A percentile compares a stretch with the other conserved stretches of the same genome.
These are phyloP conservation scores for Zaprionus tsacasi DNA, from an alignment of 1,140 invertebrate genomes.

Conservation along the genomic window DNA sequence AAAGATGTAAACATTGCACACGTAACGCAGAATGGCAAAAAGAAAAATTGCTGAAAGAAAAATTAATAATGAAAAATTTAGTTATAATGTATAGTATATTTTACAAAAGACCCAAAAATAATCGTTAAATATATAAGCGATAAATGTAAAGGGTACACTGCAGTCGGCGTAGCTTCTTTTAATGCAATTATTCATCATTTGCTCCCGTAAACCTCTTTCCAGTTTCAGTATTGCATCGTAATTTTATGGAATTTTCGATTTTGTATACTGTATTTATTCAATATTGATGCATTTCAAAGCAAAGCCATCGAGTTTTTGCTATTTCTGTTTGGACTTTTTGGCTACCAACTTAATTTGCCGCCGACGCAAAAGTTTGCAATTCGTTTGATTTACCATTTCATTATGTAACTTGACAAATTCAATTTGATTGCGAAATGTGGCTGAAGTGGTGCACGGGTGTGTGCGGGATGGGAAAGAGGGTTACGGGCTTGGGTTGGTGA, in stretches of 20 bases:
- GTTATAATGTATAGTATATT: too few species aligned
- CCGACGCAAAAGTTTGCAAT: slow-evolving; percentile 64
- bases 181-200: not conserved
- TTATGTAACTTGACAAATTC: slow-evolving; percentile 71
- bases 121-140: too few species aligned
- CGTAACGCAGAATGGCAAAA: not conserved
- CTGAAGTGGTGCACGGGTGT: not conserved
- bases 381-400: slow-evolving; percentile 76
- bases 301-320: slow-evolving; percentile 31
- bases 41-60: too few species aligned
- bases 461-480: too few species aligned
- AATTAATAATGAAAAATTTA: too few species aligned
- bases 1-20: slow-evolving; percentile 3
- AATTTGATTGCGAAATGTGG: slow-evolving; percentile 54
- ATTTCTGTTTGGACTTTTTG: slow-evolving; percentile 32
- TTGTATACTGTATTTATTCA: slow-evolving; percentile 22
- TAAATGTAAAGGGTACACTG: not conserved
- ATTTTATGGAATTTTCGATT: slow-evolving; percentile 6
- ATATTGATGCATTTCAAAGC: slow-evolving; percentile 18
- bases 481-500: too few species aligned
- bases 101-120: too few species aligned
- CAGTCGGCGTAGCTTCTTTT: not conserved
- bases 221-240: not conserved
- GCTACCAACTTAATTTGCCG: slow-evolving; percentile 71
- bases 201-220: not conserved